Base-by-base conservation (phyloP, 2,113 vertebrate genomes). In the Peromyscus polionotus region DNA sequence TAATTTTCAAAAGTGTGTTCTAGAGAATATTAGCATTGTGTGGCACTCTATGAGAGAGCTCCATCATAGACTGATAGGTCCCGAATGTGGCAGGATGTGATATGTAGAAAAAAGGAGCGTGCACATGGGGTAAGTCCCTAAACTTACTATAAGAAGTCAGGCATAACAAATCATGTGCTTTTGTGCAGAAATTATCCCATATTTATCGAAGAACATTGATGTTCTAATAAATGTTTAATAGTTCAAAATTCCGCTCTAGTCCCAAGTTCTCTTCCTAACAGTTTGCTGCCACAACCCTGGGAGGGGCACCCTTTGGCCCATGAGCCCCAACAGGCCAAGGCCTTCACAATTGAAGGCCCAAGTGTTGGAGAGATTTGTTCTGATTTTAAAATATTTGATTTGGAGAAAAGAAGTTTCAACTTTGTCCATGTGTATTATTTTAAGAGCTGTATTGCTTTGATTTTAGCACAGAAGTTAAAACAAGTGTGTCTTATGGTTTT, bases 381-480 rank as follows among this genome's bases (percentile, higher is more conserved):
- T 36, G 57, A 65, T 83, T 97, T 73, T 0, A 86, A 96, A 75
- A 79, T 48, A 86, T 51, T 84, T 87, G 70, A 92, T 91, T 79
- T 84, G 75, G 67, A 77, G 70, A 91, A 96, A 84, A 93, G 48
- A 87, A 84, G 36, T 42, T 93, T 90, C 54, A 95, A 7, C 86
- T 93, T 86, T 86, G 77, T 45, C 12, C 85, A 86, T 93, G 31
- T 91, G 36, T 48, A 45, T 93, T 93, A 79, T 75, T 87, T 90
- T 83, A 94, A 96, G 93, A 93, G 33, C 63, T 97, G 83, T 85
- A 51, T 94, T 91, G 87, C 68, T 86, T 95, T 97, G 73, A 87
- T 92, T 97, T 97, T 11, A 84, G 67, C 68, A 96, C 26, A 90
- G 68, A 96, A 96, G 89, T 95, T 94, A 93, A 97, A 97, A 97